phyloP scores from a whole-genome alignment of 2,113 vertebrate species.

The Laterallus jamaicensis region DNA sequence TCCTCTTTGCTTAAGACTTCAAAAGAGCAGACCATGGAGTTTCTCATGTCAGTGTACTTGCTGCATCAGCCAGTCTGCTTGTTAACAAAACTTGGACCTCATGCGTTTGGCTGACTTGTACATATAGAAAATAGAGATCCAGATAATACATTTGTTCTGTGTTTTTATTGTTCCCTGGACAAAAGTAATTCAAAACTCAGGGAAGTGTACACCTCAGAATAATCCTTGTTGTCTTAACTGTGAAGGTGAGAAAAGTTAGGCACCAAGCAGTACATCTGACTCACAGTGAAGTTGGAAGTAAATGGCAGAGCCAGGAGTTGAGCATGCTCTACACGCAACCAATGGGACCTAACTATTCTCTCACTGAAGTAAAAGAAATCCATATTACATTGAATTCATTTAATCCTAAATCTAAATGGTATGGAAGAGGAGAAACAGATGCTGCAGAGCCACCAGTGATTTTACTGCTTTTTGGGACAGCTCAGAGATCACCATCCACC shows the following conservation, averaged over 20 bases:
- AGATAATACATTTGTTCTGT: neutral
- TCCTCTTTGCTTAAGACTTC: neutral
- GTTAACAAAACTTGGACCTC: neutral
- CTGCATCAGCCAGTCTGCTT: neutral
- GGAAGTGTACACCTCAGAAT: neutral
- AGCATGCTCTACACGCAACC: neutral
- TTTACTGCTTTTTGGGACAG: neutral
- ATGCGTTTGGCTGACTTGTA: neutral
- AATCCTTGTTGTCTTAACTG: neutral
- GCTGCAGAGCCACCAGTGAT: neutral
- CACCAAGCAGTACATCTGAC: neutral
- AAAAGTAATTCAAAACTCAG: neutral
- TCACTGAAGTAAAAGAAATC: neutral
- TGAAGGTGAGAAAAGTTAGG: neutral
- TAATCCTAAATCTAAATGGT: neutral
- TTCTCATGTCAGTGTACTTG: neutral
- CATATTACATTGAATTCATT: neutral
- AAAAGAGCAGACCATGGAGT: neutral
- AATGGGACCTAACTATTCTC: neutral
- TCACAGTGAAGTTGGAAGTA: neutral
- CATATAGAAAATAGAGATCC: neutral
- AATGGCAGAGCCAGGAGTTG: neutral
- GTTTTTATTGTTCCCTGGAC: neutral
- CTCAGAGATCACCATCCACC: neutral
- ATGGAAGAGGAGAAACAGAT: neutral